These are phyloP conservation scores for Amazona finschi DNA, from an alignment of 2,797 vertebrate species.

Conservation along the genomic window DNA sequence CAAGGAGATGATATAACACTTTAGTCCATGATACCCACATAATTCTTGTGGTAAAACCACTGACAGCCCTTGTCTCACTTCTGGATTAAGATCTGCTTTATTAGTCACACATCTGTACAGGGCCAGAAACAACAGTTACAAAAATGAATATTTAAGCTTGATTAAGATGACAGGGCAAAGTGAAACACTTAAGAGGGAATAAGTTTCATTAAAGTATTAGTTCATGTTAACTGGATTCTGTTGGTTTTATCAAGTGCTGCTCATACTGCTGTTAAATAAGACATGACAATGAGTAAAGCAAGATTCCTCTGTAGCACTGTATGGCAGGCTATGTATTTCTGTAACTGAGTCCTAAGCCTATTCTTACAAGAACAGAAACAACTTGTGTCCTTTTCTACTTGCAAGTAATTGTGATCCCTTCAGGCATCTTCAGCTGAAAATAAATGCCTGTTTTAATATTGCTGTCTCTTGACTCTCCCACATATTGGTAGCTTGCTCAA, in stretches of 20 bases:
- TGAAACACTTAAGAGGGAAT: background rate
- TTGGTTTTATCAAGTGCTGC: background rate
- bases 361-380: background rate
- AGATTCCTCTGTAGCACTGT: background rate
- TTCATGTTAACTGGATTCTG: background rate
- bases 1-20: background rate
- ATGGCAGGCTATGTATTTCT: background rate
- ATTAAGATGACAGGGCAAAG: background rate
- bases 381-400: background rate
- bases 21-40: background rate
- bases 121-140: background rate
- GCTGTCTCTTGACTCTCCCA: background rate
- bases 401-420: constrained; percentile 1
- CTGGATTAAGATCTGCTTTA: background rate
- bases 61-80: background rate
- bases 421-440: background rate
- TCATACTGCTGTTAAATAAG: background rate
- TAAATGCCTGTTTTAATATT: background rate
- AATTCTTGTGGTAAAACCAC: background rate
- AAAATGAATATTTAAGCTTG: background rate
- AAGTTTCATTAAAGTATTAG: background rate
- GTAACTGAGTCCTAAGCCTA: background rate
- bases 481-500: background rate
- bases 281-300: background rate
- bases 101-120: background rate